Percentiles rank a stretch among this genome's conserved stretches.
Conservation (phyloP, 2,797 vertebrate genomes). For the Mus minutoides region DNA sequence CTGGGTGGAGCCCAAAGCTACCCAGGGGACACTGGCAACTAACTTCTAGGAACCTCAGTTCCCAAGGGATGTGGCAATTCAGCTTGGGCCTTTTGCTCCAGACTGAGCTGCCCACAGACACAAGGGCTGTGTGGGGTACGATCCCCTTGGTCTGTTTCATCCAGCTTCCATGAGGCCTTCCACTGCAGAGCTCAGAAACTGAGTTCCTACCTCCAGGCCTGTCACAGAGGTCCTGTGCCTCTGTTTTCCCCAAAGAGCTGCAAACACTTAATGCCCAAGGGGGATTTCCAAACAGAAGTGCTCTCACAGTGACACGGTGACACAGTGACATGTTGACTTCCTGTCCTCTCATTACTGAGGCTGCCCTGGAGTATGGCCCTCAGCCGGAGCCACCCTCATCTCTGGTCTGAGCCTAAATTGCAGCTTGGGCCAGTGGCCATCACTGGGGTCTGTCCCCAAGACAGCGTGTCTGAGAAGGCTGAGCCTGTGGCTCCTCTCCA, state of each 20-base stretch:
- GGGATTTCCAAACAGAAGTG: neutral
- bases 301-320: neutral
- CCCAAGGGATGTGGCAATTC: neutral
- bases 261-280: neutral
- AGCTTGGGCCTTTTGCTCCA: neutral
- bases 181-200: neutral
- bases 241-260: neutral
- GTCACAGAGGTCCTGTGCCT: neutral
- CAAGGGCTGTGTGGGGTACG: neutral
- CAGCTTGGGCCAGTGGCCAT: constrained; percentile 30
- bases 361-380: constrained; percentile 5
- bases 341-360: neutral
- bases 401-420: constrained; percentile 52
- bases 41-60: neutral
- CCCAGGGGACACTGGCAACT: neutral
- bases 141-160: neutral
- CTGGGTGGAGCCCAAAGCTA: neutral
- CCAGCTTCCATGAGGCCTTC: neutral
- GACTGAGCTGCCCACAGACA: neutral
- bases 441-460: constrained; percentile 4
- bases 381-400: neutral
- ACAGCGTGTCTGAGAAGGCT: neutral
- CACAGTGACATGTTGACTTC: neutral
- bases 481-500: neutral
- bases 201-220: neutral